Conservation (phyloP, 2,113 vertebrate genomes). For the Colistium nudipinnis region DNA sequence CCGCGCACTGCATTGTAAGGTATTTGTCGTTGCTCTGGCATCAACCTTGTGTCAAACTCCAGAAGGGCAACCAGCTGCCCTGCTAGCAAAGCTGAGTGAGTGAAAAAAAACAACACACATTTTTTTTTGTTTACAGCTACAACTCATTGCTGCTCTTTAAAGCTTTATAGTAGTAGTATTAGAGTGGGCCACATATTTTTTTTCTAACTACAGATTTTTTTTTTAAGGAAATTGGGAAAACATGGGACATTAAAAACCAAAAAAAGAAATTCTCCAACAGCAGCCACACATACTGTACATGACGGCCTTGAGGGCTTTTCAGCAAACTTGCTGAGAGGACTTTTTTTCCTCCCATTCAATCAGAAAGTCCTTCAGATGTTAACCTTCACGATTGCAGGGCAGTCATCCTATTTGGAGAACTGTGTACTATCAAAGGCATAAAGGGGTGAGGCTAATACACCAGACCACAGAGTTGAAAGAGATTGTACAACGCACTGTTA, state of each 20-base stretch:
- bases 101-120: neutral
- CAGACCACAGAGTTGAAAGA: neutral
- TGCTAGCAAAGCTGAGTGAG: constrained; percentile 2
- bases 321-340: constrained; percentile 42
- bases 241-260: fast-evolving
- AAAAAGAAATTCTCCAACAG: neutral
- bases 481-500: neutral
- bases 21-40: constrained; percentile 28
- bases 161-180: neutral
- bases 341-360: constrained; percentile 8
- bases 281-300: neutral
- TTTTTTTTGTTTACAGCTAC: neutral
- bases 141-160: neutral
- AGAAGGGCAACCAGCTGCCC: constrained; percentile 41
- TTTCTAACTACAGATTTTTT: neutral
- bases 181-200: neutral
- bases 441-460: neutral
- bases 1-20: constrained; percentile 13
- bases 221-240: neutral
- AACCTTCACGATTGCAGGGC: constrained; percentile 8
- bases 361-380: constrained; percentile 46
- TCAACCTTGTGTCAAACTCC: constrained; percentile 34
- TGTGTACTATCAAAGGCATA: neutral
- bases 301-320: constrained; percentile 6
- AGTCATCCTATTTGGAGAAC: constrained; percentile 22